Base-by-base conservation (phyloP, 1,140 invertebrate genomes). In the Harpegnathos saltator region DNA sequence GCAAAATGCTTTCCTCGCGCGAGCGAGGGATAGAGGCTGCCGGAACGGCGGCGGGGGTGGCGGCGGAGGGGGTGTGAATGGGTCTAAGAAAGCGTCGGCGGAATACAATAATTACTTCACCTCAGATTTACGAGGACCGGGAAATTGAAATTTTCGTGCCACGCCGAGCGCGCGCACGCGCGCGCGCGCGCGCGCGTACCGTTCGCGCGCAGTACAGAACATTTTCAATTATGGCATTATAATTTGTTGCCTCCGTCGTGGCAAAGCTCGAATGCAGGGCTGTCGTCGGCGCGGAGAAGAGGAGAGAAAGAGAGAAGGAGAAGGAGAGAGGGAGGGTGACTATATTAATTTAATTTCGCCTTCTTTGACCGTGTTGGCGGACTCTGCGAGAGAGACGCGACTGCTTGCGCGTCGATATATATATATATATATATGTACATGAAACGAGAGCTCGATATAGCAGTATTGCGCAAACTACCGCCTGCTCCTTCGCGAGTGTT, bases 51-150 rank as follows among this genome's bases (percentile, higher is more conserved):
- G 29, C 50, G 26, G 38, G 22, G 19, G 19, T 4, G 68, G 19
- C 29, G 29, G 5, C 1, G 66, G 83, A 14, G 73, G 58, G 84
- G 88, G 89, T 91, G 91, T 90, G 91, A 90, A 92, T 93, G 93
- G 90, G 89, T 91, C 90, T 91, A 92, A 92, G 91, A 93, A 93
- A 93, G 89, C 92, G 88, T 88, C 88, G 90, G 90, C 86, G 91
- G 91, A 93, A 93, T 94, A 94, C 93, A 93, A 93, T 94, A 94
- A 93, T 94, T 93, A 94, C 93, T 94, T 93, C 90, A 92, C 89
- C 90, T 92, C 91, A 93, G 93, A 94, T 94, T 94, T 94, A 93
- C 92, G 93, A 93, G 92, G 89, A 90, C 89, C 89, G 88, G 92
- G 90, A 93, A 93, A 93, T 94, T 94, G 93, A 93, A 94, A 94